Evolutionary conservation across 2,888 invertebrate genomes (phyloP), one percentile per base, ranked within the genome.

Genomic region (Quadroppia sp.): DNA sequence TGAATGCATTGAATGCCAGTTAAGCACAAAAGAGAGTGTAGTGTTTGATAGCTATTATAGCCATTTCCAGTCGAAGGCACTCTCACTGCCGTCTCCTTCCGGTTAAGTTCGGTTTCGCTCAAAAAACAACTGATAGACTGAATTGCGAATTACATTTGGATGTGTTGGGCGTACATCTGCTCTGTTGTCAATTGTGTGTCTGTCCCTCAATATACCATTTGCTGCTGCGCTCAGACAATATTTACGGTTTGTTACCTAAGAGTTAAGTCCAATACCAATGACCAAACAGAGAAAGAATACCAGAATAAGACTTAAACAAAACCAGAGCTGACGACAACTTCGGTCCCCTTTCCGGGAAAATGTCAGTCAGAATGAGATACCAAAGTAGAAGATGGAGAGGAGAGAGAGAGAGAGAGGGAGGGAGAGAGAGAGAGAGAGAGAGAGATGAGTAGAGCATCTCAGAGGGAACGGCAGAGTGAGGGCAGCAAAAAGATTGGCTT

Each of bases 31-130:
- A 50, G 17, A 17, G 50, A 50, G 50, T 25, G 25, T 59, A 7
- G 56, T 25, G 56, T 59, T 59, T 3, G 2, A 9, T 13, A 9
- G 40, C 17, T 25, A 59, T 59, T 25, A 59, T 59, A 59, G 56
- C 25, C 56, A 59, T 59, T 59, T 59, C 56, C 56, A 59, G 56
- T 59, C 28, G 25, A 59, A 59, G 56, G 20, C 56, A 59, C 56
- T 23, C 56, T 59, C 56, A 59, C 25, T 59, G 56, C 56, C 25
- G 25, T 59, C 56, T 59, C 56, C 56, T 59, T 59, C 56, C 56
- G 56, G 56, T 59, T 59, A 25, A 20, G 56, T 59, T 11, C 7
- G 4, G 9, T 59, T 59, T 59, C 20, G 25, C 56, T 25, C 56
- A 59, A 59, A 59, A 59, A 59, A 23, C 11, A 25, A 59, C 56